Evolutionary conservation across 2,888 invertebrate genomes (phyloP).

Genomic region (Sussaba pulchella): DNA sequence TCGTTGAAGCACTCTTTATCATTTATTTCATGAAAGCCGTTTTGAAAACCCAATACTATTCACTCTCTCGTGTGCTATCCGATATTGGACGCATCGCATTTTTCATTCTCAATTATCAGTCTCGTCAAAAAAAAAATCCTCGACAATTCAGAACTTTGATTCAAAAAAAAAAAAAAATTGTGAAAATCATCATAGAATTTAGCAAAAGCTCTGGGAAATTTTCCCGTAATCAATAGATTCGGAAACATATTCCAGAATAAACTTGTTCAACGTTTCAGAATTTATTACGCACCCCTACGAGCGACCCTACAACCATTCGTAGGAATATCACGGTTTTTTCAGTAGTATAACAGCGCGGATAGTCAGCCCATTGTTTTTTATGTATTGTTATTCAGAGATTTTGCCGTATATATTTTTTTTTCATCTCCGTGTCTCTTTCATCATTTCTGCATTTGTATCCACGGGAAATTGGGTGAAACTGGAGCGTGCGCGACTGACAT

Average conservation of each 20-base stretch:
- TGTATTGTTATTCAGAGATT: slow-evolving; percentile 3
- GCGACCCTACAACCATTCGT: neutral
- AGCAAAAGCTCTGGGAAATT: too few relatives aligned
- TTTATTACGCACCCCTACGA: neutral
- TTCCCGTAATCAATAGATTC: too few relatives aligned
- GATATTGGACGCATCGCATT: neutral
- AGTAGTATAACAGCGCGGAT: neutral
- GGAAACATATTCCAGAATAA: neutral
- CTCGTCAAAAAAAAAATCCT: too few relatives aligned
- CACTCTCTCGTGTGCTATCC: neutral
- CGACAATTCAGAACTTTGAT: neutral
- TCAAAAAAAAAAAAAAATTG: too few relatives aligned
- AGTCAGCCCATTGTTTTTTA: neutral
- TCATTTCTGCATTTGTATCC: slow-evolving; percentile 28
- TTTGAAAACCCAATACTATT: slow-evolving; percentile 6
- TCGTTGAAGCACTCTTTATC: neutral
- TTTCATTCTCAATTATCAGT: neutral
- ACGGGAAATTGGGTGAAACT: slow-evolving; percentile 5
- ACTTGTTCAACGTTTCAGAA: neutral
- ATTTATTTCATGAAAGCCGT: slow-evolving; percentile 11
- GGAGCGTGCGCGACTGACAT: neutral
- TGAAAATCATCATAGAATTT: too few relatives aligned
- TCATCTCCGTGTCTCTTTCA: slow-evolving; percentile 10
- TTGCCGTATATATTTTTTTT: slow-evolving; percentile 3
- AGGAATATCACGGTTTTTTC: slow-evolving; percentile 3